These are phyloP conservation scores for Artibeus lituratus DNA, from an alignment of 2,797 vertebrate species.

Conservation along the genomic window DNA sequence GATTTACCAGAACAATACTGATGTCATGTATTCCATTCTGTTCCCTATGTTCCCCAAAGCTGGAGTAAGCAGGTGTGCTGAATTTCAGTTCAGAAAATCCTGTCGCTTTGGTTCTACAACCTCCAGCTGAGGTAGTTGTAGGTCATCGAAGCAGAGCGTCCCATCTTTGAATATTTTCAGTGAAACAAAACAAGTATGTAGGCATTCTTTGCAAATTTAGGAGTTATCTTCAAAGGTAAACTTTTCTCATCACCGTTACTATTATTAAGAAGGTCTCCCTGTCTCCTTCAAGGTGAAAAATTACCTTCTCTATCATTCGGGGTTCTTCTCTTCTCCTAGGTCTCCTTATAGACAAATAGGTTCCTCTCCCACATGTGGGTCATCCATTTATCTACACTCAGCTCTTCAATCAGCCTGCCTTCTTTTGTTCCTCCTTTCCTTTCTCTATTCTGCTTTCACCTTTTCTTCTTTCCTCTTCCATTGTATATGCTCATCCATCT, in stretches of 20 bases:
- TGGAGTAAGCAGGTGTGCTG: not conserved
- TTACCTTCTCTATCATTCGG: not conserved
- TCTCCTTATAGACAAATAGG: not conserved
- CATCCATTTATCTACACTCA: not conserved
- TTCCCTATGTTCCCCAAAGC: not conserved
- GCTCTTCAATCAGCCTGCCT: not conserved
- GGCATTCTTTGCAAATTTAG: not conserved
- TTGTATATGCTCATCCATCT: not conserved
- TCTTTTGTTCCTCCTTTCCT: not conserved
- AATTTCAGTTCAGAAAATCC: not conserved
- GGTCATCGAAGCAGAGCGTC: not conserved
- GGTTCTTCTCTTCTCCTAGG: not conserved
- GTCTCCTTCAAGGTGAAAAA: not conserved
- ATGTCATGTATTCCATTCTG: not conserved
- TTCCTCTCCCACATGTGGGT: not conserved
- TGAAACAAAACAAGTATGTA: not conserved
- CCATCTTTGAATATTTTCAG: not conserved
- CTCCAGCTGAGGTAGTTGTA: not conserved
- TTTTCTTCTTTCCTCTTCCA: not conserved
- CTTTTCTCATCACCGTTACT: not conserved
- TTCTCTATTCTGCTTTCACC: not conserved
- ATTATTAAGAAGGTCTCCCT: not conserved
- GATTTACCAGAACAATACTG: not conserved
- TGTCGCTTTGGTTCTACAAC: not conserved
- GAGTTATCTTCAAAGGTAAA: slow-evolving; percentile 3